Evolutionary conservation across 2,797 vertebrate genomes (phyloP).

Genomic region (Chloroceryle inda): DNA sequence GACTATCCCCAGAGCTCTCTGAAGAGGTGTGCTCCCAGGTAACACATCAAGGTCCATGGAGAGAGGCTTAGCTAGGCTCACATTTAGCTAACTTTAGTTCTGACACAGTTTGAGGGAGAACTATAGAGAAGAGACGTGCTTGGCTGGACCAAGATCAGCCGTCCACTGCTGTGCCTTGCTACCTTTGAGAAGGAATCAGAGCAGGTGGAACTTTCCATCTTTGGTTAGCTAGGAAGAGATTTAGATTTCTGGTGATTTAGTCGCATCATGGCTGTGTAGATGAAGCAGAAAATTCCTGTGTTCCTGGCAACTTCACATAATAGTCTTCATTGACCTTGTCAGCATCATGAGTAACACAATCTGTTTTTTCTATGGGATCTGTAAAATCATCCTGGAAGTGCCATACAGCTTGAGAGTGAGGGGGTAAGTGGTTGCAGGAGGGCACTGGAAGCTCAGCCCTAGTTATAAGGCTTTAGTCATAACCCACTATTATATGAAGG

Average conservation of each 20-base stretch:
- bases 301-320: not conserved
- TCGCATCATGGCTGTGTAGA: not conserved
- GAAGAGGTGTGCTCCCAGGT: not conserved
- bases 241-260: not conserved
- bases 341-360: not conserved
- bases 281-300: not conserved
- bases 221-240: not conserved
- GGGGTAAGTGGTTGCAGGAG: not conserved
- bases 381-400: not conserved
- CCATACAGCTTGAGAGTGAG: not conserved
- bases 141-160: not conserved
- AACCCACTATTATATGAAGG: not conserved
- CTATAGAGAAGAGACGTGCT: not conserved
- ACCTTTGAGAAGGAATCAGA: not conserved
- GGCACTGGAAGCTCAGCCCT: not conserved
- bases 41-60: not conserved
- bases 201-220: not conserved
- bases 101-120: not conserved
- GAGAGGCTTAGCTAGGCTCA: not conserved
- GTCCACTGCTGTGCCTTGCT: not conserved
- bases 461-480: not conserved
- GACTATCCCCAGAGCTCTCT: not conserved
- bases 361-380: not conserved
- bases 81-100: not conserved
- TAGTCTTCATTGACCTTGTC: not conserved